These are phyloP conservation scores for Phenacoccus solenopsis DNA, from an alignment of 1,140 invertebrate genomes.

Conservation along the genomic window DNA sequence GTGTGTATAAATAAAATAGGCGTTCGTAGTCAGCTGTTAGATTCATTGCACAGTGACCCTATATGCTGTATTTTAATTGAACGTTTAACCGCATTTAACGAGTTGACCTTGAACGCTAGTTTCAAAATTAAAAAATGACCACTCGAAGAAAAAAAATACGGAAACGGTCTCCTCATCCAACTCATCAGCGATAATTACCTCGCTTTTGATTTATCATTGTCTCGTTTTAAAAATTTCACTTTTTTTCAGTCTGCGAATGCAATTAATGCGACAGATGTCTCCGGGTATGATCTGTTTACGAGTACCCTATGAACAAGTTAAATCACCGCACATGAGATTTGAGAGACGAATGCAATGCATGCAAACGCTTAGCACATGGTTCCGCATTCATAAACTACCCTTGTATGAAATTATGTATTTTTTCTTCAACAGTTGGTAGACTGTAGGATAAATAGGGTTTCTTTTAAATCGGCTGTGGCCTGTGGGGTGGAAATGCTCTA, in stretches of 20 bases:
- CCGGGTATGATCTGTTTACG: not conserved
- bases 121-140: not conserved
- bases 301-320: not conserved
- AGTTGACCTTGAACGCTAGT: not conserved
- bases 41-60: not conserved
- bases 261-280: not conserved
- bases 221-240: not conserved
- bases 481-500: no score
- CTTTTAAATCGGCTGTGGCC: no score
- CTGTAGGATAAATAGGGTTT: no score
- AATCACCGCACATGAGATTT: not conserved
- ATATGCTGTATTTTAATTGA: not conserved
- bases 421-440: no score
- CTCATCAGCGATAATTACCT: not conserved
- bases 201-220: not conserved
- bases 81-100: not conserved
- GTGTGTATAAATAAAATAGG: no score
- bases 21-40: not conserved
- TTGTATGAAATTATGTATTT: no score
- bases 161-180: not conserved
- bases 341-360: not conserved
- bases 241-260: not conserved
- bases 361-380: not conserved
- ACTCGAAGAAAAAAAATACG: not conserved
- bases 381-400: no score